phyloP scores from a whole-genome alignment of 2,888 invertebrate species.

The Habroteleia sp. region DNA sequence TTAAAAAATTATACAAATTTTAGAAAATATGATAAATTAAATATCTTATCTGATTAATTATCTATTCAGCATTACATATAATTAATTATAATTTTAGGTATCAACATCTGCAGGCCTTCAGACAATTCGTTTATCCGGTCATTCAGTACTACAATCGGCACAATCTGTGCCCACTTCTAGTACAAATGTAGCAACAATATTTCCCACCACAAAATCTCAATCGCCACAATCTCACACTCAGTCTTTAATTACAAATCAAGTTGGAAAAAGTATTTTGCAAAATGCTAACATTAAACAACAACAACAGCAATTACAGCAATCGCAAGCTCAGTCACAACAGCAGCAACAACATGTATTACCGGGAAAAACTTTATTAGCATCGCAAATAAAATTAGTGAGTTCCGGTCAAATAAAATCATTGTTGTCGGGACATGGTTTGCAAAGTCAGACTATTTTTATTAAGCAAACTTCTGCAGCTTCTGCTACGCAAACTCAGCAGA shows the following conservation, averaged over 20 bases:
- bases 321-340: slow-evolving; percentile 71
- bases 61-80: too few species aligned
- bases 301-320: slow-evolving; percentile 70
- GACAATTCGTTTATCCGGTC: slow-evolving; percentile 83
- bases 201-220: slow-evolving; percentile 80
- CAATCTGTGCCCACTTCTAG: slow-evolving; percentile 80
- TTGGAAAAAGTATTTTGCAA: slow-evolving; percentile 69
- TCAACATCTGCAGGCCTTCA: slow-evolving; percentile 82
- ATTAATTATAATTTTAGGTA: too few species aligned
- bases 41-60: background rate
- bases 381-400: slow-evolving; percentile 79
- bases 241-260: slow-evolving; percentile 65
- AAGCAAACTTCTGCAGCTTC: slow-evolving; percentile 76
- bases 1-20: background rate
- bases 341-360: slow-evolving; percentile 75
- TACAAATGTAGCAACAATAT: slow-evolving; percentile 79
- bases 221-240: slow-evolving; percentile 65
- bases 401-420: slow-evolving; percentile 79
- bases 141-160: slow-evolving; percentile 78
- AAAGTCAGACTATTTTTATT: slow-evolving; percentile 79
- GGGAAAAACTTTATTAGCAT: slow-evolving; percentile 78
- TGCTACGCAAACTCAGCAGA: slow-evolving; percentile 73
- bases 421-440: slow-evolving; percentile 78
- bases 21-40: background rate
- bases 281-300: slow-evolving; percentile 67